Evolutionary conservation across 2,888 invertebrate species (phyloP), one percentile per base, ranked within the genome.

Genomic region (Leptopilina myrica): DNA sequence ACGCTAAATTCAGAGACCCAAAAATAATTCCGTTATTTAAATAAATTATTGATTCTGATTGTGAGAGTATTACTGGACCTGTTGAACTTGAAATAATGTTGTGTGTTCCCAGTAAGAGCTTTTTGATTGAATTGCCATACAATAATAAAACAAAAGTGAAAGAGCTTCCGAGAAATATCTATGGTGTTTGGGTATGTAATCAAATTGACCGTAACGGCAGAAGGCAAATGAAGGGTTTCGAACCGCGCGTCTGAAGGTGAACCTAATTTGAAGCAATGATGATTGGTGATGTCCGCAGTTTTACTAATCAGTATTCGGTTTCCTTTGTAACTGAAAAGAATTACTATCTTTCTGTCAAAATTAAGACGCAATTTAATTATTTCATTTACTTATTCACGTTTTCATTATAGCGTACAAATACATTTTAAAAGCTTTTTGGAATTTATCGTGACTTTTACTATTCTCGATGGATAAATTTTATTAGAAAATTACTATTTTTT

Each of bases 221-320:
- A 33, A 40, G n/a, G 56, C 33, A 73, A 73, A 73, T 73, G 40
- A 73, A 26, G 73, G 73, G 73, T 40, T 73, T 73, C 40, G n/a
- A 56, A 26, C 64, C 33, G 33, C 33, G 64, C 26, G 64, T 59
- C 56, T 53, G 73, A 73, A 73, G 56, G 40, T 14, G 73, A 73
- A 56, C 15, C 33, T 73, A 40, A 73, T 56, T 73, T 33, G 73
- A 56, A 33, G n/a, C 73, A 73, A 56, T 73, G 40, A 56, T 26
- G 26, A 20, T 7, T 14, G 26, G 69, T 73, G 15, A n/a, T 62
- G 73, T 56, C 73, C 56, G 11, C 73, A 73, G 11, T 9, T 56
- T 49, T 56, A 33, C 56, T 73, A 40, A 73, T 73, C 73, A 73
- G 56, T n/a, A 73, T 73, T 56, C 73, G 73, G 73, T 56, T 49